A percentile compares a stretch with the other conserved stretches of the same genome.
Evolutionary conservation across 2,888 invertebrate genomes (phyloP).

Genomic region (Loripinus fragilis): DNA sequence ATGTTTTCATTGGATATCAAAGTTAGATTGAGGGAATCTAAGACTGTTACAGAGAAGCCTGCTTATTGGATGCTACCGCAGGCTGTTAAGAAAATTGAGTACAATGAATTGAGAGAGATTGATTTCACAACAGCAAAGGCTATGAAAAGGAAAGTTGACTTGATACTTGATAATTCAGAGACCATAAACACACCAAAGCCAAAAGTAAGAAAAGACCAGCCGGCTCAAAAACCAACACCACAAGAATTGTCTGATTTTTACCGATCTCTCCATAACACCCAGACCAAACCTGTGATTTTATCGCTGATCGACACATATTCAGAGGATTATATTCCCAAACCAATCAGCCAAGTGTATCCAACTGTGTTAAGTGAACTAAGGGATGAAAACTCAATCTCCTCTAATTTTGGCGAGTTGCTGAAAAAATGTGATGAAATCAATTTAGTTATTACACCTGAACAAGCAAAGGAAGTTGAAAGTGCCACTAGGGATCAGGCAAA

Average conservation of each 20-base stretch:
- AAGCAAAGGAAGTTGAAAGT: not conserved
- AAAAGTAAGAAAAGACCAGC: constrained; percentile 1
- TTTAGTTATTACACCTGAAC: not conserved
- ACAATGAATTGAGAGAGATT: constrained; percentile 12
- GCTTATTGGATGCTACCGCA: constrained; percentile 32
- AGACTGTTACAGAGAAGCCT: constrained; percentile 40
- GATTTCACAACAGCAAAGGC: constrained; percentile 24
- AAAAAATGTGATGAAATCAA: not conserved
- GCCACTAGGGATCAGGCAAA: constrained; percentile 28
- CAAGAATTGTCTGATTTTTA: not conserved
- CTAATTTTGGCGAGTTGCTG: not conserved
- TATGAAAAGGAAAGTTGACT: constrained; percentile 20
- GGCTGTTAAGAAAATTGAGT: constrained; percentile 9
- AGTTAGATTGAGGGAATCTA: constrained; percentile 28
- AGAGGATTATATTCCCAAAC: constrained; percentile 18
- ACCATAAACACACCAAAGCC: not conserved
- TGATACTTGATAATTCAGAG: not conserved
- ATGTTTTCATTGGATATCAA: constrained; percentile 38
- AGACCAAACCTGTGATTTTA: constrained; percentile 1
- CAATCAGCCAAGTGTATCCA: not conserved
- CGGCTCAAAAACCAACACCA: not conserved
- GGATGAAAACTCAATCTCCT: not conserved
- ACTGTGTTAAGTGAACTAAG: not conserved
- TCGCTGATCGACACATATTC: constrained; percentile 15
- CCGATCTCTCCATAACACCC: constrained; percentile 15